These are phyloP conservation scores for Thecophora atra DNA, from an alignment of 2,888 invertebrate species.

Conservation along the genomic window DNA sequence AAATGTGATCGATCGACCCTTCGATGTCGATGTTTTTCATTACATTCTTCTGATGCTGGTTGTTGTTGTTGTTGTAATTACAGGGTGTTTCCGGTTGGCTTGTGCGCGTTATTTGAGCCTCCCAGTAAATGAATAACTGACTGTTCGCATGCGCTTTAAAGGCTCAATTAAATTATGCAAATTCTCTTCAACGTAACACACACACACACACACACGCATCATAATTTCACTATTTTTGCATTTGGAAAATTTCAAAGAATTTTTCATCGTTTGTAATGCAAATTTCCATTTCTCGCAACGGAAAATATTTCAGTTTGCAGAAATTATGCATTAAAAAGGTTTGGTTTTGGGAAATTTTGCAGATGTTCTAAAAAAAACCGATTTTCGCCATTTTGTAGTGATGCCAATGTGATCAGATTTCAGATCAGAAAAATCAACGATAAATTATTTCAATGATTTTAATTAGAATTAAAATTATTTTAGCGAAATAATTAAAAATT, in stretches of 20 bases:
- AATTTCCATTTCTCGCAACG: conserved; percentile 55
- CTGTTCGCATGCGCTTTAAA: conserved; percentile 43
- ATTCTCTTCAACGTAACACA: conserved; percentile 44
- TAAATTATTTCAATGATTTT: too few species aligned
- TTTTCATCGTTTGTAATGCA: conserved; percentile 59
- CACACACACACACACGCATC: conserved; percentile 24
- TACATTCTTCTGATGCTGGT: background rate
- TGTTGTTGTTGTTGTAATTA: conserved; percentile 30
- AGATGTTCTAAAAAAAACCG: conserved; percentile 32
- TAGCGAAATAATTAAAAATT: background rate
- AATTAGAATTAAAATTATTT: too few species aligned
- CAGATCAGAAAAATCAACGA: too few species aligned
- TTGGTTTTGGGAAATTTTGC: conserved; percentile 22
- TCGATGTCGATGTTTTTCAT: background rate
- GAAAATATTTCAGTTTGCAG: conserved; percentile 47
- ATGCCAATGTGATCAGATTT: too few species aligned
- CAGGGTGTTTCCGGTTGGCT: conserved; percentile 39
- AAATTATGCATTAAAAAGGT: conserved; percentile 33
- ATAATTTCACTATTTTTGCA: conserved; percentile 31
- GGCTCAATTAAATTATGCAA: conserved; percentile 48
- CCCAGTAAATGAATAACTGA: background rate
- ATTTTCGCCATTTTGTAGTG: conserved; percentile 41
- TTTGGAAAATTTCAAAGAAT: conserved; percentile 26
- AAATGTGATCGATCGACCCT: conserved; percentile 27
- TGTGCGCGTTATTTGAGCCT: background rate